Base-by-base conservation (phyloP, 1,140 invertebrate genomes). In the Tenebrio molitor region DNA sequence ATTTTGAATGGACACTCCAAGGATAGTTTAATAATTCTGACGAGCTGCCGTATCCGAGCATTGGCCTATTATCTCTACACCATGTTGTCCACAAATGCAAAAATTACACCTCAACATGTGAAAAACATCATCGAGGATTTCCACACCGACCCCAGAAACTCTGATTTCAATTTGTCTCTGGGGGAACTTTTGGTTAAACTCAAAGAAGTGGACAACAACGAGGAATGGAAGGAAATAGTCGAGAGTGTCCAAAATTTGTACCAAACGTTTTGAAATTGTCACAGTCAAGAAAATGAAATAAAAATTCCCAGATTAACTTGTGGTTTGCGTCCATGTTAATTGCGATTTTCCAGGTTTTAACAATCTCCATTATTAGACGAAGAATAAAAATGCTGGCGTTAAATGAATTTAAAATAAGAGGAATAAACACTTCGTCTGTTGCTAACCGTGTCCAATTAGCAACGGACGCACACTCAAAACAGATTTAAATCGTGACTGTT, bases 391-490 rank as follows among this genome's bases (percentile, higher is more conserved):
- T 39, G 29, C 36, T 50, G 44, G 17, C 15, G 17, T 19, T 50
- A 50, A 50, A 50, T 50, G 44, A 50, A 50, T 50, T 23, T 41
- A 41, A 41, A 41, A 29, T 29, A 39, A 39, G 12, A 39, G 12
- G 36, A 39, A 39, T 39, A 39, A 39, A 39, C 36, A 12, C 36
- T 7, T 39, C 36, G 36, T 5, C n/a, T 39, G 36, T 39, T 39
- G 36, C n/a, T 58, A 14, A 58, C 21, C 50, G 50, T 58, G 50
- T 58, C 50, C 23, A 58, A 58, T 58, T 58, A 58, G 19, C 46
- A 39, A 39, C 36, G 12, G 12, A 39, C 12, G 36, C 6, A 39
- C 12, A 39, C 36, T 39, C 36, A 39, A 39, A 39, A 39, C 36
- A 12, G 4, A 39, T 39, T 39, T 12, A 39, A 39, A 39, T 12